These are phyloP conservation scores for Caranx melampygus DNA, from an alignment of 2,113 vertebrate genomes.

Conservation along the genomic window DNA sequence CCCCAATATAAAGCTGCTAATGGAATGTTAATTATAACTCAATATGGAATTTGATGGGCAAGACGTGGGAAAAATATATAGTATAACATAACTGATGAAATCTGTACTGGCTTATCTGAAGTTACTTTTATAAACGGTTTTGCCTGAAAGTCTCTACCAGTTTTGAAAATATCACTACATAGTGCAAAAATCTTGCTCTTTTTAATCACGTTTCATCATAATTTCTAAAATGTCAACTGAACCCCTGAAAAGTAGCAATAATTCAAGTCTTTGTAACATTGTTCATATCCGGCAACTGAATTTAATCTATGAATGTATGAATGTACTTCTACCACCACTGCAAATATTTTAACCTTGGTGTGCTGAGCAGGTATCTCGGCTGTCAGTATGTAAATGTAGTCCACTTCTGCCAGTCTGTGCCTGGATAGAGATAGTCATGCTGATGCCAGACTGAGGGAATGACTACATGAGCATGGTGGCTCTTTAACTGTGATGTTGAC, in stretches of 20 bases:
- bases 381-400: neutral
- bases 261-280: neutral
- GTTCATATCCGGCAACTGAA: neutral
- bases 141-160: neutral
- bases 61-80: neutral
- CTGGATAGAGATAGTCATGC: conserved; percentile 6
- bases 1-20: neutral
- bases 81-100: neutral
- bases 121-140: neutral
- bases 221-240: neutral
- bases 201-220: neutral
- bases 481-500: conserved; percentile 19
- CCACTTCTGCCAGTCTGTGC: neutral
- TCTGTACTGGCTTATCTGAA: neutral
- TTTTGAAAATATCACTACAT: neutral
- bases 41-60: no score
- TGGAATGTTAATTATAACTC: neutral
- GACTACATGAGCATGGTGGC: neutral
- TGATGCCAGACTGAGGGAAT: conserved; percentile 4
- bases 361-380: neutral
- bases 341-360: neutral
- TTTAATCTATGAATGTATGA: neutral
- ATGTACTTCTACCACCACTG: neutral
- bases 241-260: no score
- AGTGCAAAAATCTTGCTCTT: neutral